Conservation (phyloP, 2,797 vertebrate species). For the Urophycis tenuis region DNA sequence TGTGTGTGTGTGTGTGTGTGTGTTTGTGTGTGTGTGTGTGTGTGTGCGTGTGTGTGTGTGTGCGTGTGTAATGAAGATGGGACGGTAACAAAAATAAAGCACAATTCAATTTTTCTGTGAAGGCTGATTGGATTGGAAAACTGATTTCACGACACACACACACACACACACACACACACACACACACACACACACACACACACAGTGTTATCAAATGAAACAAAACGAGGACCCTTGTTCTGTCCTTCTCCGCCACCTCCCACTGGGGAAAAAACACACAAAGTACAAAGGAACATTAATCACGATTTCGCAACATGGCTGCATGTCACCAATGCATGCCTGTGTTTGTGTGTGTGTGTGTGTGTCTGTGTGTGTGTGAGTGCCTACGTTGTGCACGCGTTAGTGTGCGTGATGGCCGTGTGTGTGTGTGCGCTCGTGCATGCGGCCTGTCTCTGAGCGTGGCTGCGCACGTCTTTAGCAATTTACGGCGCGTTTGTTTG, state of each 20-base stretch:
- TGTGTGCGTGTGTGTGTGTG: too few relatives aligned
- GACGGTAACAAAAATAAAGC: background rate
- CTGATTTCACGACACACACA: background rate
- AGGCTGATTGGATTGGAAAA: background rate
- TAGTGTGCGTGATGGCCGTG: background rate
- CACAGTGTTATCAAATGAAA: background rate
- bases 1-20: too few relatives aligned
- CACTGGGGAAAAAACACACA: background rate
- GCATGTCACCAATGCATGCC: too few relatives aligned
- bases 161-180: too few relatives aligned
- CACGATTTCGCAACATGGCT: background rate
- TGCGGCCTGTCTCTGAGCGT: background rate
- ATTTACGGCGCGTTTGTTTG: background rate
- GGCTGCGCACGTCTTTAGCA: too few relatives aligned
- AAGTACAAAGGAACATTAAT: conserved; percentile 12
- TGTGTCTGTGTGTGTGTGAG: background rate
- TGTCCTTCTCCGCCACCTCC: background rate
- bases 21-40: too few relatives aligned
- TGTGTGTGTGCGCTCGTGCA: background rate
- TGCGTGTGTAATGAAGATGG: background rate
- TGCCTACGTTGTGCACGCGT: background rate
- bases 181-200: too few relatives aligned
- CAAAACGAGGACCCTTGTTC: background rate
- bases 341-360: background rate
- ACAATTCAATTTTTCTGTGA: background rate